phyloP scores from a whole-genome alignment of 2,888 invertebrate genomes.

The Lissonota sp. region DNA sequence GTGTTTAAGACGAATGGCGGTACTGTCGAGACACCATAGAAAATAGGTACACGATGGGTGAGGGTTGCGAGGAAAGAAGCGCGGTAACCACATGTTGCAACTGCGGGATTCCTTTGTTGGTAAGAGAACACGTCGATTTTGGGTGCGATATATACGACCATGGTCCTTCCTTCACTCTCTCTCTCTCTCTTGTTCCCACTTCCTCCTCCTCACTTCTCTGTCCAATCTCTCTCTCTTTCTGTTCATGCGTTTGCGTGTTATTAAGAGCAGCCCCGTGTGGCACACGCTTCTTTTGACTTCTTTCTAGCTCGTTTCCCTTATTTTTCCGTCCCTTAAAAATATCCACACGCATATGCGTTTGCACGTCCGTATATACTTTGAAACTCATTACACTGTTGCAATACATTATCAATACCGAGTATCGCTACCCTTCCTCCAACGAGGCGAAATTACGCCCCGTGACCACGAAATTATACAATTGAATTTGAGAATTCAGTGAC shows the following conservation, averaged over 20 bases:
- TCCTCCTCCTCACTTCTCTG: too few relatives aligned
- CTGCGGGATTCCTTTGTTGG: constrained; percentile 67
- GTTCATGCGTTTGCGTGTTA: constrained; percentile 46
- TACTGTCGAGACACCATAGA: constrained; percentile 27
- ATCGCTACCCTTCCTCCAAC: background rate
- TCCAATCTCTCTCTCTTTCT: constrained; percentile 41
- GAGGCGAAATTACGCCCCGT: constrained; percentile 5
- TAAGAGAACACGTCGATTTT: constrained; percentile 60
- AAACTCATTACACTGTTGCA: constrained; percentile 41
- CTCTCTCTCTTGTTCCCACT: too few relatives aligned
- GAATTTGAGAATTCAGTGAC: constrained; percentile 24
- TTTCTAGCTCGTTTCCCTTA: constrained; percentile 40
- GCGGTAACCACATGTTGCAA: constrained; percentile 81
- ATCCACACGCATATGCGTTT: background rate
- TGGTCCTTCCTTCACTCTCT: constrained; percentile 41
- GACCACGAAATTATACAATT: constrained; percentile 15
- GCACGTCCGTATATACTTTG: background rate
- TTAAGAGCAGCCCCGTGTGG: constrained; percentile 55
- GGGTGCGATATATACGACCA: constrained; percentile 58
- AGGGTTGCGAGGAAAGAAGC: constrained; percentile 57
- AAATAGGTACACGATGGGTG: constrained; percentile 42
- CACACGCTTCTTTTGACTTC: constrained; percentile 56
- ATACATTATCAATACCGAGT: constrained; percentile 34
- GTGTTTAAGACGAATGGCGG: constrained; percentile 50
- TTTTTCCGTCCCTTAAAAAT: too few relatives aligned